Base-by-base conservation (phyloP, 2,888 invertebrate genomes). In the Neuroscelio doddi region DNA sequence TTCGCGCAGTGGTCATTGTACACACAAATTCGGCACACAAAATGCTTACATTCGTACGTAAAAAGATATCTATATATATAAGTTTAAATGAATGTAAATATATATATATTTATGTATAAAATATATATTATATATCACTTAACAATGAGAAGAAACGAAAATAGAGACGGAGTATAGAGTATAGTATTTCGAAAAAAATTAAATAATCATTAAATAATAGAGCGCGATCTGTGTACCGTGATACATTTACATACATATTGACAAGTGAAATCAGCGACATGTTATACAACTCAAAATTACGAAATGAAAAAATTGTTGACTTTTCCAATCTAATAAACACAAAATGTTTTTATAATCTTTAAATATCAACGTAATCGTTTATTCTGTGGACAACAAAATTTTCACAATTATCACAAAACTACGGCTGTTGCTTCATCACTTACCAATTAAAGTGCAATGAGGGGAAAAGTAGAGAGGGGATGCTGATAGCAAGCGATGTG, bases 201-300 rank as follows among this genome's bases (percentile, higher is more conserved):
- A 61, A 64, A 64, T 67, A 59, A 9, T 55, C 29, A 29, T 59
- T 59, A 59, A 59, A 64, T 59, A 64, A 64, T 44, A 36, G 45
- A 41, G 16, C 34, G 34, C 14, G 14, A 34, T 34, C 14, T 34
- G 34, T 10, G 34, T 34, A n/a, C 34, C 34, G 14, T 34, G 34
- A 34, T 34, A 34, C 10, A 14, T 14, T 12, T 36, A 21, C 14
- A 36, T 8, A 15, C 2, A 12, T 12, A 12, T 14, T 8, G 15
- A 15, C 15, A 14, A 15, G 36, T 12, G 36, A 36, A 36, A 15
- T 14, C n/a, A n/a, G n/a, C n/a, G n/a, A n/a, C n/a, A n/a, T n/a
- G n/a, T n/a, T n/a, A n/a, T n/a, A n/a, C n/a, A n/a, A n/a, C n/a
- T n/a, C n/a, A n/a, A n/a, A n/a, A n/a, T n/a, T n/a, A n/a, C n/a